Base-by-base conservation (phyloP, 2,888 invertebrate species). In the Lepidochrysops patricia region DNA sequence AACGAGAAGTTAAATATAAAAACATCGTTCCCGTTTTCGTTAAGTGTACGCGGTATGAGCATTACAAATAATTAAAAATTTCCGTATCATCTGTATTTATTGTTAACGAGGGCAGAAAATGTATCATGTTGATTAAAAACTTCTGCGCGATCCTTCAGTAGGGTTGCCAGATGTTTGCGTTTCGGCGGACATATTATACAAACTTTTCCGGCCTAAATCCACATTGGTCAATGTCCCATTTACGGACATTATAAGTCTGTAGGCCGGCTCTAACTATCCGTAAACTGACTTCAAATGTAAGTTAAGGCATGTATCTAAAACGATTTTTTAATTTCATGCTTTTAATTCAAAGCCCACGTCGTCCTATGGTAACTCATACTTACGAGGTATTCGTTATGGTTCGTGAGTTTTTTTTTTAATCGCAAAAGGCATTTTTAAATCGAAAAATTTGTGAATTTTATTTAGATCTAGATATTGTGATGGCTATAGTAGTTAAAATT, bases 71-170 rank as follows among this genome's bases (percentile, higher is more conserved):
- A 54, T 54, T 12, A 54, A 54, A 52, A 54, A 54, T 32, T 54
- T 32, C 29, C 54, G 15, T 29, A 27, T 32, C 32, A 54, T 54
- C 19, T 32, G 54, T 54, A 15, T 54, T 32, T 12, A 54, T 4
- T 54, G 54, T 19, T 50, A 50, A 50, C 4, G 32, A 32, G 54
- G 15, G 54, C 54, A 54, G 54, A 32, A n/a, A 32, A 54, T 54
- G 15, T 54, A 54, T 54, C 19, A 54, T 12, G 29, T 32, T 54
- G 54, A 54, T 54, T 54, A 54, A 54, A 54, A 54, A 54, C 32
- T 54, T 19, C 54, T 32, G 15, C 15, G 19, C 15, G 29, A 54
- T 32, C 29, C 54, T 27, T 15, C 23, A 23, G 43, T 43, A 43
- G 43, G 19, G 19, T 43, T 43, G 43, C 19, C 43, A 43, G 43